Evolutionary conservation across 2,888 invertebrate species (phyloP).

Genomic region (Chloromyia formosa): DNA sequence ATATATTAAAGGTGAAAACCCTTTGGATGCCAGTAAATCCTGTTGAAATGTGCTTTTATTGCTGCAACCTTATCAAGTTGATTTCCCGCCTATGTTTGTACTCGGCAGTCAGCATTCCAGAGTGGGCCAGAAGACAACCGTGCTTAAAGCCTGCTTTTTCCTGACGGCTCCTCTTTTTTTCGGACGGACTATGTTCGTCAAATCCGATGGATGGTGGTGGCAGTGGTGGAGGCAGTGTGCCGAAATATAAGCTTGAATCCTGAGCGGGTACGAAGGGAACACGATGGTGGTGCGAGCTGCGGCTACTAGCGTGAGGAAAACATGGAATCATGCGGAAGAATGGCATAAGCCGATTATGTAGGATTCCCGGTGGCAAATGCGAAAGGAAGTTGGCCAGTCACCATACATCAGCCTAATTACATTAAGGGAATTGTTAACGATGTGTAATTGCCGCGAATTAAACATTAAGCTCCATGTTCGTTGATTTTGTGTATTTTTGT

Average conservation of each 20-base stretch:
- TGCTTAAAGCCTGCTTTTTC: neutral
- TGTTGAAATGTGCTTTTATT: slow-evolving; percentile 30
- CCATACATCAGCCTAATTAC: slow-evolving; percentile 15
- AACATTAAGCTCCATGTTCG: neutral
- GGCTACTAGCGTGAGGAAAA: neutral
- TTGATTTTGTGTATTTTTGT: slow-evolving; percentile 7
- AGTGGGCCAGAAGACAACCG: neutral
- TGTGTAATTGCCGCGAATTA: slow-evolving; percentile 21
- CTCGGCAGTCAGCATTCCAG: no score
- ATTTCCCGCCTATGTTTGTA: neutral
- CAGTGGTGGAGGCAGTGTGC: neutral
- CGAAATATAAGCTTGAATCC: neutral
- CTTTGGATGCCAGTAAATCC: slow-evolving; percentile 35
- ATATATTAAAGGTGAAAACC: slow-evolving; percentile 40
- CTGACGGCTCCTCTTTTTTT: neutral
- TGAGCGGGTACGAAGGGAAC: neutral
- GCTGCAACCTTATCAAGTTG: slow-evolving; percentile 18
- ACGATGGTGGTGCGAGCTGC: neutral
- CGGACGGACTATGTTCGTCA: slow-evolving; percentile 9
- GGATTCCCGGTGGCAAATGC: slow-evolving; percentile 1
- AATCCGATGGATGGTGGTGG: neutral
- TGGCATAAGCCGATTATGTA: slow-evolving; percentile 5
- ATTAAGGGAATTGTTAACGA: slow-evolving; percentile 21
- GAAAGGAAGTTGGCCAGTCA: slow-evolving; percentile 11
- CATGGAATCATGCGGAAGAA: slow-evolving; percentile 1